Percentiles rank a stretch among this genome's conserved stretches.
These are phyloP conservation scores for Hystrix cristata DNA, from an alignment of 2,113 vertebrate species.

Conservation along the genomic window DNA sequence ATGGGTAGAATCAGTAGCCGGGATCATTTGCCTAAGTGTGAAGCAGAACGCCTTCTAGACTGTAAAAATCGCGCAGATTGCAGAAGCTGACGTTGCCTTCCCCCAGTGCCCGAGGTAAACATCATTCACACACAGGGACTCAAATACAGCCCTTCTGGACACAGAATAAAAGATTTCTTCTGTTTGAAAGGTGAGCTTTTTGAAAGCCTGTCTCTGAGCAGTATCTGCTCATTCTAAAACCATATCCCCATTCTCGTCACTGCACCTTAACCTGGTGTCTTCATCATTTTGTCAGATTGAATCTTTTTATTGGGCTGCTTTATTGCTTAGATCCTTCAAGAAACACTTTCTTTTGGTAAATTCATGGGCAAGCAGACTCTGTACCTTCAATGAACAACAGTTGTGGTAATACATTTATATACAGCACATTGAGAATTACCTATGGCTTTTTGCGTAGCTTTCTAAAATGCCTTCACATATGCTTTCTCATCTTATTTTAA, in stretches of 20 bases:
- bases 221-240: slow-evolving; percentile 9
- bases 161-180: slow-evolving; percentile 43
- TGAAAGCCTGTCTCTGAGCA: background rate
- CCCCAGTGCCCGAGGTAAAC: background rate
- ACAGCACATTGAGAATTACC: background rate
- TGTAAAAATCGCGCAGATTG: background rate
- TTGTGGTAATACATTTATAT: background rate
- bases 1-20: background rate
- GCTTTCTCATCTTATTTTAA: background rate
- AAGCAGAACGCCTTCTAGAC: background rate
- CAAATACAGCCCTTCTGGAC: background rate
- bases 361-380: background rate
- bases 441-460: background rate
- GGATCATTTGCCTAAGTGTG: background rate
- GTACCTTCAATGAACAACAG: background rate
- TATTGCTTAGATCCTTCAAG: background rate
- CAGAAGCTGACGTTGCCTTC: slow-evolving; percentile 28
- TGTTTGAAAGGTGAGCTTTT: slow-evolving; percentile 44
- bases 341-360: background rate
- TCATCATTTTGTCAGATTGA: background rate
- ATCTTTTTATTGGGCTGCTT: background rate
- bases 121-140: background rate
- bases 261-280: background rate
- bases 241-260: background rate
- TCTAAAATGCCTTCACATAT: background rate